Evolutionary conservation across 1,140 invertebrate species (phyloP).

Genomic region (Octopus sinensis): DNA sequence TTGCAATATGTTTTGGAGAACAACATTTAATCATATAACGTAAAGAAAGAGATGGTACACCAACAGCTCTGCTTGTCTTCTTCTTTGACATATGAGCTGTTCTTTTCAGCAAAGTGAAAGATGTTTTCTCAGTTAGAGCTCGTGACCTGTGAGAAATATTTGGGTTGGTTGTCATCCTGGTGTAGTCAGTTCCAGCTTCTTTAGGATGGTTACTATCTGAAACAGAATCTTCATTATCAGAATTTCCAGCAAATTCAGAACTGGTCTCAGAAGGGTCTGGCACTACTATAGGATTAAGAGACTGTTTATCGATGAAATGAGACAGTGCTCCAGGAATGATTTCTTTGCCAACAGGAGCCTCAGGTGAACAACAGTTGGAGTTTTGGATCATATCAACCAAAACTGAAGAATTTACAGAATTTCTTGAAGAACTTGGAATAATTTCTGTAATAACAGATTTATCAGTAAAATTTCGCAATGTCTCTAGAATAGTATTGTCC

Average conservation of each 20-base stretch:
- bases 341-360: constrained; percentile 4
- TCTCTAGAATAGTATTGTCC: neutral
- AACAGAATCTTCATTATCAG: neutral
- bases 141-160: too few relatives aligned
- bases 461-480: neutral
- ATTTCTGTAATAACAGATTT: neutral
- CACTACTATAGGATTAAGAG: neutral
- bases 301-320: neutral
- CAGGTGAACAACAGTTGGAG: neutral
- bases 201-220: too few relatives aligned
- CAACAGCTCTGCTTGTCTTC: neutral
- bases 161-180: too few relatives aligned
- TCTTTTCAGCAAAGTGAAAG: neutral
- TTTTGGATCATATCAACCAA: neutral
- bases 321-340: constrained; percentile 1
- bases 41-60: neutral
- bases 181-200: too few relatives aligned
- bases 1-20: neutral
- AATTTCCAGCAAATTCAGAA: neutral
- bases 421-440: neutral
- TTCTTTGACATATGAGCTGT: neutral
- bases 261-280: neutral
- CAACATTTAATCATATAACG: constrained; percentile 9
- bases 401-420: neutral
- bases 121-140: too few relatives aligned